A percentile compares a stretch with the other conserved stretches of the same genome.
phyloP scores from a whole-genome alignment of 2,113 vertebrate species.

The Phalacrocorax aristotelis region DNA sequence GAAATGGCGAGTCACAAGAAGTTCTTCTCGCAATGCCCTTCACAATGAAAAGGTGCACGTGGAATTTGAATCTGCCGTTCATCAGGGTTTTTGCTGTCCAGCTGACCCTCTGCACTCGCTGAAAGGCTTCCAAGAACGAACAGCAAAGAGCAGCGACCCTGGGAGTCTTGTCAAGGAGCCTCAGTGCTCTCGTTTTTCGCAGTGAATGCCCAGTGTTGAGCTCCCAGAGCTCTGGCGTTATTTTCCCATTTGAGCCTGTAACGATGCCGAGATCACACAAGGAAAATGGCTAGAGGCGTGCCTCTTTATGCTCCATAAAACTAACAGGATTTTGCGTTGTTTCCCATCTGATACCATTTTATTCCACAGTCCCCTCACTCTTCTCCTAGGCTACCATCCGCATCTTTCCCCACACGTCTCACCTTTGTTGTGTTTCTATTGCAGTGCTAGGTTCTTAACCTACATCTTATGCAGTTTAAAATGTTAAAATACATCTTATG shows the following conservation, averaged over 20 bases:
- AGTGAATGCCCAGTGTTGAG: not conserved
- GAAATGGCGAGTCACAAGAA: not conserved
- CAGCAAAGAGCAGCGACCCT: not conserved
- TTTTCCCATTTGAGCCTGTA: not conserved
- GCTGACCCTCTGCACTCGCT: not conserved
- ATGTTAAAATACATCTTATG: accelerated
- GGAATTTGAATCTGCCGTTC: not conserved
- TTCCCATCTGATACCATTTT: not conserved
- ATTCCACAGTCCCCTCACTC: not conserved
- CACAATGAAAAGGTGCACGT: accelerated
- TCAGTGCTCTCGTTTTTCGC: accelerated
- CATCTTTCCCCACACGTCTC: not conserved
- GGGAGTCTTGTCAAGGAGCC: not conserved
- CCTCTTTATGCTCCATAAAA: not conserved
- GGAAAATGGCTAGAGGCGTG: not conserved
- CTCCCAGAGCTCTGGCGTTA: not conserved
- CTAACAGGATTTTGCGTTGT: not conserved
- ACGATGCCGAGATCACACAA: not conserved
- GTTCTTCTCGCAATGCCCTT: not conserved
- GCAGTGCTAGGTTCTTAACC: not conserved
- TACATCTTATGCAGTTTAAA: accelerated
- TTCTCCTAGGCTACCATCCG: not conserved
- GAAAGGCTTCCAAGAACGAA: not conserved
- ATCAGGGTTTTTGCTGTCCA: not conserved
- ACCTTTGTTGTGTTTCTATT: not conserved